A percentile compares a stretch with the other conserved stretches of the same genome.
Evolutionary conservation across 64 coral and sea anemone species (phyloP).

Genomic region (Montipora cactus): DNA sequence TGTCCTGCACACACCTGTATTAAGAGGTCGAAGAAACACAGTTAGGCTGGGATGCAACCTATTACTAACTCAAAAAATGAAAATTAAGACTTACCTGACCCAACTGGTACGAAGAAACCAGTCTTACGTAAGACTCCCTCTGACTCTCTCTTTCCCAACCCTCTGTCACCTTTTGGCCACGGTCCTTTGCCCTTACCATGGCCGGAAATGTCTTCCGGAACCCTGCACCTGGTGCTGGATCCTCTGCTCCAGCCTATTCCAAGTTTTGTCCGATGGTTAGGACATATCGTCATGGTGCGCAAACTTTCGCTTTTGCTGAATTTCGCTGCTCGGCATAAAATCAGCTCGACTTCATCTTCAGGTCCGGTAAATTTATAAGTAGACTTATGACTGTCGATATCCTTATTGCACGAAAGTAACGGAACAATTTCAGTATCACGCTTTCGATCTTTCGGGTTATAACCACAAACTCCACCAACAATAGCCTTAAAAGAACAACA

Average conservation of each 20-base stretch:
- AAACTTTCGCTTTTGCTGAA: neutral
- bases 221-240: constrained; percentile 43
- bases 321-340: neutral
- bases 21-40: neutral
- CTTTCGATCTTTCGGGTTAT: too few relatives aligned
- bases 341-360: constrained; percentile 47
- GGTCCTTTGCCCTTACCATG: neutral
- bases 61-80: neutral
- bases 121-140: constrained; percentile 35
- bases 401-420: constrained; percentile 47
- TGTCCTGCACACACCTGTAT: constrained; percentile 42
- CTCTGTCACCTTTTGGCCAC: constrained; percentile 67
- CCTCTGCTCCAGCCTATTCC: constrained; percentile 40
- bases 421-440: too few relatives aligned
- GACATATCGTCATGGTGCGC: constrained; percentile 49
- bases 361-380: constrained; percentile 38
- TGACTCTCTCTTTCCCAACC: constrained; percentile 41
- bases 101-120: constrained; percentile 31
- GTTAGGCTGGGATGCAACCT: neutral
- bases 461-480: too few relatives aligned
- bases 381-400: constrained; percentile 31
- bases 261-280: neutral
- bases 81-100: constrained; percentile 24
- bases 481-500: too few relatives aligned
- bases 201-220: neutral